Percentiles rank a stretch among this genome's conserved stretches.
These are phyloP conservation scores for Machimus rusticus DNA, from an alignment of 2,888 invertebrate genomes.

Conservation along the genomic window DNA sequence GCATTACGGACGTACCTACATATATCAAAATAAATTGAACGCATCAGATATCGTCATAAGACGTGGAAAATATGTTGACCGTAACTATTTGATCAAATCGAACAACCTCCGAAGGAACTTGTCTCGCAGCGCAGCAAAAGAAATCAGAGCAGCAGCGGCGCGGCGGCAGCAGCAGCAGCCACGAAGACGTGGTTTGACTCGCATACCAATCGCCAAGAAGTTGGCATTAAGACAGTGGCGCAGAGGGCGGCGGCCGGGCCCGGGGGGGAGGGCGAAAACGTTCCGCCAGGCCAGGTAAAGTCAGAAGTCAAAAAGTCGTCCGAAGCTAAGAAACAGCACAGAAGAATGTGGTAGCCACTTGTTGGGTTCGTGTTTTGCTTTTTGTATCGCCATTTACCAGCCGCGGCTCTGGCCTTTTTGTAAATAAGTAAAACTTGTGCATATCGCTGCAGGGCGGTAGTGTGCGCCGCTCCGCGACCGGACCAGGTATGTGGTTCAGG, in stretches of 20 bases:
- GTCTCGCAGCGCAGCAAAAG: conserved; percentile 39
- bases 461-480: not conserved
- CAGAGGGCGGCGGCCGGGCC: not conserved
- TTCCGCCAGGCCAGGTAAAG: conserved; percentile 48
- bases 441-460: not conserved
- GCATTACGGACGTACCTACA: conserved; percentile 27
- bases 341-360: conserved; percentile 52
- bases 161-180: not conserved
- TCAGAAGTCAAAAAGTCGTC: conserved; percentile 52
- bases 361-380: conserved; percentile 50
- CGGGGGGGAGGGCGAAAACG: not conserved
- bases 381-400: conserved; percentile 41
- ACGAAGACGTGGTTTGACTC: conserved; percentile 22
- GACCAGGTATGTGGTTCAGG: not conserved
- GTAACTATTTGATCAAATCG: conserved; percentile 42
- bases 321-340: conserved; percentile 49
- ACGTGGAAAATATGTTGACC: conserved; percentile 37
- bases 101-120: conserved; percentile 37
- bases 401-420: conserved; percentile 21
- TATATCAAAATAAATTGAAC: conserved; percentile 34
- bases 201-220: conserved; percentile 35
- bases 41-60: conserved; percentile 40
- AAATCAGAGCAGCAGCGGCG: conserved; percentile 36
- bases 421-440: conserved; percentile 36
- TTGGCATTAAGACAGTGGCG: conserved; percentile 5